Evolutionary conservation across 2,888 invertebrate species (phyloP).

Genomic region (Ganaspis brasiliensis): DNA sequence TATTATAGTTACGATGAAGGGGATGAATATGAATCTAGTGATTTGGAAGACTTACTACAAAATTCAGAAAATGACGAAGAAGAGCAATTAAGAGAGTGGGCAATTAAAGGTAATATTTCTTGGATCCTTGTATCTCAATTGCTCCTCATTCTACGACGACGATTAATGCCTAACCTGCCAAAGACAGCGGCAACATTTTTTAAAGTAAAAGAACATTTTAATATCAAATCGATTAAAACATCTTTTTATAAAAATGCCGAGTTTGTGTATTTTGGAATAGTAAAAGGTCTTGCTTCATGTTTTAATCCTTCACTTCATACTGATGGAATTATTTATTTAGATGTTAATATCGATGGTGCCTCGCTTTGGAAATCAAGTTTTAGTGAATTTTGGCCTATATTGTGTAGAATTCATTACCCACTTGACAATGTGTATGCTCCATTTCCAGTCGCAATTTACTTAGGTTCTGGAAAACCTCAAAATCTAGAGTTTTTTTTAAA

Average conservation of each 20-base stretch:
- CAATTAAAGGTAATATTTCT: no score
- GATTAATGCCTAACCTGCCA: not conserved
- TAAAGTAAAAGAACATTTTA: not conserved
- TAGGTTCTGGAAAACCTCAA: no score
- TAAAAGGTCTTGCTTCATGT: no score
- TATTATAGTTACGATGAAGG: not conserved
- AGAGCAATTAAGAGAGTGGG: no score
- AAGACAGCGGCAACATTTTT: not conserved
- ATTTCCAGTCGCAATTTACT: no score
- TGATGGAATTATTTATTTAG: constrained; percentile 7
- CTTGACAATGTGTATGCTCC: not conserved
- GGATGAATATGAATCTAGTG: not conserved
- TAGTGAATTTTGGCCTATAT: not conserved
- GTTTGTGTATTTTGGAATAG: not conserved
- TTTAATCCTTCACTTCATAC: constrained; percentile 1
- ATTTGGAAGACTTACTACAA: not conserved
- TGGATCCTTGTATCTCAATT: no score
- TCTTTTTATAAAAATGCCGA: not conserved
- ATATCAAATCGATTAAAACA: not conserved
- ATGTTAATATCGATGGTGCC: not conserved
- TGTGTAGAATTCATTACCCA: not conserved
- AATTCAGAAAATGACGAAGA: not conserved
- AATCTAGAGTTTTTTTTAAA: not conserved
- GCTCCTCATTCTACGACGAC: not conserved
- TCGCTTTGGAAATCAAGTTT: not conserved